Base-by-base conservation (phyloP, 2,888 invertebrate genomes). In the Sarcophaga subvicina region DNA sequence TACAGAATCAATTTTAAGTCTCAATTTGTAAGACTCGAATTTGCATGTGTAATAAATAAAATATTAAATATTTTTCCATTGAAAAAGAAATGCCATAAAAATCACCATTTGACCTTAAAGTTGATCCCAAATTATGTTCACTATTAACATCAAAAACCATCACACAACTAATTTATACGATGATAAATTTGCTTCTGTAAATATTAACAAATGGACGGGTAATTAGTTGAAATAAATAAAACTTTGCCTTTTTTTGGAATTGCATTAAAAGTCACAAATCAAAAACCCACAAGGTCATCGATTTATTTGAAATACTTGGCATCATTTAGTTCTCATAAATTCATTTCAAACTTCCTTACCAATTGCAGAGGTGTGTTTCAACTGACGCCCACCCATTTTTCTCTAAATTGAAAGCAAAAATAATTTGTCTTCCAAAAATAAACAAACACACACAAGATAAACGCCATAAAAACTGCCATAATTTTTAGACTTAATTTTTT, bases 331-430 rank as follows among this genome's bases (percentile, higher is more conserved):
- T 80, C 47, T 63, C 73, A 75, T 81, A 75, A 54, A 75, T 67
- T 37, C 37, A 8, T 37, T 60, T 17, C 47, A 45, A 20, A 73
- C 11, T 54, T 54, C 12, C 14, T 60, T 80, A 66, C 3, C 67
- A 37, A 37, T 64, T 60, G 14, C 73, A 37, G 12, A 81, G 80
- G 75, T 75, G 80, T 81, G 80, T 67, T 69, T 66, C 14, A 12
- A 54, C 54, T 66, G 37, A 49, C 80, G 75, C 75, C 80, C 75
- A 73, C 80, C 62, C 62, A 54, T 54, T 81, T 73, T 66, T 22
- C 37, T 22, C 8, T 59, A 22, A 66, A 27, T 17, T 62, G 14
- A 45, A 20, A 73, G 37, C 3, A 47, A 1, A 54, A 54, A 54
- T 54, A 54, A 17, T 14, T 54, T 37, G 8, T 10, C 8, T 37